Evolutionary conservation across 2,113 vertebrate genomes (phyloP), one percentile per base, ranked within the genome.

Genomic region (Pontoporia blainvillei): DNA sequence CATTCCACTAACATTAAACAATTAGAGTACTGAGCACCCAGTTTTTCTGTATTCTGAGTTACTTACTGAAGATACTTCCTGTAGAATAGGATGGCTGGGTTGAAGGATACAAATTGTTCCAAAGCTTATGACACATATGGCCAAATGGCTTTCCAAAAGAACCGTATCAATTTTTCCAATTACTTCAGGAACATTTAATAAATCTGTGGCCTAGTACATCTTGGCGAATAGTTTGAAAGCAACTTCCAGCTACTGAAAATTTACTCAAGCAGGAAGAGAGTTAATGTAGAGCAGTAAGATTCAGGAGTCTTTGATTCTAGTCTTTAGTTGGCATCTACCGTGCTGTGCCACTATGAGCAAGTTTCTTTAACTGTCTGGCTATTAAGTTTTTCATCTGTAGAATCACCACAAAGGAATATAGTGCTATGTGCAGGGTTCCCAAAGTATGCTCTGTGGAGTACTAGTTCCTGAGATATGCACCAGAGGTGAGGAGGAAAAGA

Each of bases 121-220:
- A 95, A 94, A 94, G 27, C 17, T 94, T 88, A 66, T 88, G 64
- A 66, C 25, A 86, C 11, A 52, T 41, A 73, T 3, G 18, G 41
- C 27, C 81, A 86, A 93, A 78, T 87, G 64, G 23, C 62, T 97
- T 95, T 97, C 79, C 57, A 20, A 71, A 67, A 25, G 29, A 86
- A 67, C 17, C 59, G 1, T 57, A 86, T 67, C 73, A 46, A 34
- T 59, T 84, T 85, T 90, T 95, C 75, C 75, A 84, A 62, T 75
- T 67, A 69, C 21, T 82, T 88, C 67, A 81, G 34, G 71, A 73
- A 31, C 5, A 31, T 79, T 88, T 52, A 62, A 93, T 89, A 91
- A 94, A 67, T 90, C 49, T 84, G 6, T 86, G 52, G 34, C 57
- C 46, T 86, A 57, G 25, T 11, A 88, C 95, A 82, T 73, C 67